phyloP scores from a whole-genome alignment of 2,113 vertebrate genomes.

The Orcinus orca region DNA sequence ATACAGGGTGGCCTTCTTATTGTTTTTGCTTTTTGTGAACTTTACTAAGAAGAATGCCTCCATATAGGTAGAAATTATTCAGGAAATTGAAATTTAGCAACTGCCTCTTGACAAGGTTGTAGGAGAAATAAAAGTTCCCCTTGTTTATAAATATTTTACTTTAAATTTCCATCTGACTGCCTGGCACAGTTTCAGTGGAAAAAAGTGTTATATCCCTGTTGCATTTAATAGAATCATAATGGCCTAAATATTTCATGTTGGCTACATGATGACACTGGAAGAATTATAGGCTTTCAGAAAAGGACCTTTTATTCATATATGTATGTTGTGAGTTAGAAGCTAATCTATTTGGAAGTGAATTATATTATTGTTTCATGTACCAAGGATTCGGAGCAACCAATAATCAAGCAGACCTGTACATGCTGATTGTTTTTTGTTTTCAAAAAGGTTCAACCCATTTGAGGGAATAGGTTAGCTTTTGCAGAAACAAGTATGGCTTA shows the following conservation, averaged over 20 bases:
- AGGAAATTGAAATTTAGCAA: slow-evolving; percentile 66
- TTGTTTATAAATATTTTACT: slow-evolving; percentile 72
- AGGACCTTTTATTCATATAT: slow-evolving; percentile 65
- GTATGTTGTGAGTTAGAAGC: slow-evolving; percentile 27
- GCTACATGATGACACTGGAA: slow-evolving; percentile 70
- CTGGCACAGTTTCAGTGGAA: slow-evolving; percentile 67
- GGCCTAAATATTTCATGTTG: slow-evolving; percentile 74
- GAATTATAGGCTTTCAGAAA: slow-evolving; percentile 72
- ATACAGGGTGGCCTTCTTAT: background rate
- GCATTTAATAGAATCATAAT: slow-evolving; percentile 76
- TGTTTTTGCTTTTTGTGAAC: background rate
- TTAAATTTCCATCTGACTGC: slow-evolving; percentile 74
- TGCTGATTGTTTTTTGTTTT: background rate
- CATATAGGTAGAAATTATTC: background rate
- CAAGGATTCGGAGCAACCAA: slow-evolving; percentile 1
- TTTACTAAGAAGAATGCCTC: slow-evolving; percentile 10
- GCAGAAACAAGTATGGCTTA: background rate
- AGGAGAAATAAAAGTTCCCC: slow-evolving; percentile 63
- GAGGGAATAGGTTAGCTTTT: background rate
- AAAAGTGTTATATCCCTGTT: slow-evolving; percentile 57
- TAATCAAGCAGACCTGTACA: background rate
- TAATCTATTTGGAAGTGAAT: slow-evolving; percentile 60
- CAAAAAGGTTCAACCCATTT: background rate
- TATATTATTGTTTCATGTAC: slow-evolving; percentile 14
- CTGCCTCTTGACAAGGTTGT: slow-evolving; percentile 43